These are phyloP conservation scores for Ptychodera flava DNA, from an alignment of 35 echinoderm and acorn worm genomes.

Conservation along the genomic window DNA sequence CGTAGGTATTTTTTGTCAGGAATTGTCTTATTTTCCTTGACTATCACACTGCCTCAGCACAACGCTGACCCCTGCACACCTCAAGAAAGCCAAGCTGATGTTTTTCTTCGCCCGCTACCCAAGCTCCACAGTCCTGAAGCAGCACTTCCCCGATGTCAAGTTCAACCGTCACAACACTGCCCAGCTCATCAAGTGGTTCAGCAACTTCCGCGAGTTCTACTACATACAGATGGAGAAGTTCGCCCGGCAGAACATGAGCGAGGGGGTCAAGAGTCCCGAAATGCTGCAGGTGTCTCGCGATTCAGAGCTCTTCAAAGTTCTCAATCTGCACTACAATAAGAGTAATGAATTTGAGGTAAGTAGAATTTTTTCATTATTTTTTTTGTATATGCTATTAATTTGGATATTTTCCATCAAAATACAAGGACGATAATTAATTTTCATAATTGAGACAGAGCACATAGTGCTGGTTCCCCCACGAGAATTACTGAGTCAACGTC, in stretches of 20 bases:
- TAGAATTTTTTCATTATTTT: not conserved
- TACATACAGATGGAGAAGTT: constrained; percentile 99
- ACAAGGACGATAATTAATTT: no score
- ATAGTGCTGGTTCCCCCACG: no score
- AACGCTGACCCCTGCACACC: constrained; percentile 85
- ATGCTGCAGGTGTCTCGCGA: constrained; percentile 63
- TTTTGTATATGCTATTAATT: no score
- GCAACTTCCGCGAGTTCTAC: constrained; percentile 99
- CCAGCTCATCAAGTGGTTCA: constrained; percentile 99
- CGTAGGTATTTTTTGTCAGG: no score
- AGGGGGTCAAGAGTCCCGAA: constrained; percentile 48
- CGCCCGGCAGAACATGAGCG: constrained; percentile 71
- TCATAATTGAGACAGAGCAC: no score
- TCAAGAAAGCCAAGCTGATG: constrained; percentile 97
- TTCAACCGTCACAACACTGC: constrained; percentile 99
- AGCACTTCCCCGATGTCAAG: constrained; percentile 95
- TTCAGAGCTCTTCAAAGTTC: constrained; percentile 74
- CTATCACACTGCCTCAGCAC: constrained; percentile 53
- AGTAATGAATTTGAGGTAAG: constrained; percentile 96
- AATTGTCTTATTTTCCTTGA: constrained; percentile 42
- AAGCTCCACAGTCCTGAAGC: constrained; percentile 75
- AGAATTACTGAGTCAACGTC: no score
- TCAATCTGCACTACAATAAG: constrained; percentile 98
- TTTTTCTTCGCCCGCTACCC: constrained; percentile 97
- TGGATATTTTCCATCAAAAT: no score